Conservation (phyloP, 2,797 vertebrate genomes). For the Falco biarmicus region DNA sequence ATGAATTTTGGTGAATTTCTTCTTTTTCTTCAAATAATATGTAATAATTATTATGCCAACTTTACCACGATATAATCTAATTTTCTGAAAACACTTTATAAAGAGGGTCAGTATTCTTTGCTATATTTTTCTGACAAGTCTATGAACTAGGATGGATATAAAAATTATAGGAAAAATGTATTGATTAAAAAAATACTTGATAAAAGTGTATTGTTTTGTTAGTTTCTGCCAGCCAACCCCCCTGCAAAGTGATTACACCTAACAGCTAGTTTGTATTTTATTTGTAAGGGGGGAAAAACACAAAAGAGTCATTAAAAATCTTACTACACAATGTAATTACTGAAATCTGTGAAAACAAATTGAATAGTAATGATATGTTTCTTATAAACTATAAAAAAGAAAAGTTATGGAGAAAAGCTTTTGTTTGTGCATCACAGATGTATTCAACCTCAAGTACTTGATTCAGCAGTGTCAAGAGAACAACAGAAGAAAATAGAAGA, state of each 20-base stretch:
- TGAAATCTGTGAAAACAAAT: background rate
- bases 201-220: background rate
- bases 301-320: background rate
- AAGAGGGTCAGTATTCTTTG: background rate
- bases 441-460: background rate
- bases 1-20: background rate
- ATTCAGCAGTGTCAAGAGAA: conserved; percentile 16
- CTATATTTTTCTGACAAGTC: background rate
- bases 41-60: background rate
- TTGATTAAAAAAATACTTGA: background rate
- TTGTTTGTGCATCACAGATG: background rate
- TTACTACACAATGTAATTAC: background rate
- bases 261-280: background rate
- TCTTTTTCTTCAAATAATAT: background rate
- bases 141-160: background rate
- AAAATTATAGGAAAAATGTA: background rate
- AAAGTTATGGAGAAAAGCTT: background rate
- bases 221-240: background rate
- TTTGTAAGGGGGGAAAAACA: accelerated
- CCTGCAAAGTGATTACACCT: background rate
- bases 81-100: background rate
- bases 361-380: background rate
- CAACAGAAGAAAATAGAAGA: background rate
- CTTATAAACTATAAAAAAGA: background rate
- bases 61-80: background rate